A percentile compares a stretch with the other conserved stretches of the same genome.
phyloP scores from a whole-genome alignment of 2,888 invertebrate species.

The Andricus quercusramuli region DNA sequence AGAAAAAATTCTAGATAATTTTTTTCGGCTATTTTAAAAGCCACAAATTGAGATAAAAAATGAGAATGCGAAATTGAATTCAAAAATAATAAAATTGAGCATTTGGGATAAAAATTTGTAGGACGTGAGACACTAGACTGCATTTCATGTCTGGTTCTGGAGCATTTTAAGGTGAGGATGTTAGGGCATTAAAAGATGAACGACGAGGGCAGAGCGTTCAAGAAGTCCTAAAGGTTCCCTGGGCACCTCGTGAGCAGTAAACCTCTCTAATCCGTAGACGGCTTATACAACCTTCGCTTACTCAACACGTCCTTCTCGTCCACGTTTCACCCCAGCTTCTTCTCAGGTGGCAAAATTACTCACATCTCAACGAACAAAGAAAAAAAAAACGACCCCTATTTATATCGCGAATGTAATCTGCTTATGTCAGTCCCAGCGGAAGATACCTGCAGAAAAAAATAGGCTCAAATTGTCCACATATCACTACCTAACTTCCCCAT shows the following conservation, averaged over 20 bases:
- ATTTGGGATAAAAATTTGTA: neutral
- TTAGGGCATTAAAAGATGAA: constrained; percentile 14
- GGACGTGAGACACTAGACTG: neutral
- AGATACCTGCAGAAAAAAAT: neutral
- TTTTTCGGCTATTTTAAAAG: neutral
- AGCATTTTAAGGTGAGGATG: neutral
- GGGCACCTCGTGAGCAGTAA: constrained; percentile 34
- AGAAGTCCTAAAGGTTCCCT: constrained; percentile 34
- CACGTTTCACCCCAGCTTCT: constrained; percentile 12
- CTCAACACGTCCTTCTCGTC: constrained; percentile 33
- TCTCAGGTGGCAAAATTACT: constrained; percentile 27
- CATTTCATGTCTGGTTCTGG: neutral
- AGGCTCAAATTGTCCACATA: neutral
- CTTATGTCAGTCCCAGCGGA: neutral
- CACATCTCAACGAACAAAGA: constrained; percentile 3
- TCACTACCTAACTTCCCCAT: neutral
- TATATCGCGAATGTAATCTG: constrained; percentile 1
- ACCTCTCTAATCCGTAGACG: constrained; percentile 38
- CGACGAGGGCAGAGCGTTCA: neutral
- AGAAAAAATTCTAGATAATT: no score
- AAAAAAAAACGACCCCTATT: constrained; percentile 20
- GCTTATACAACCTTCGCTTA: constrained; percentile 37
- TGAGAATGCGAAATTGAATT: neutral
- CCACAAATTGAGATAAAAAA: neutral
- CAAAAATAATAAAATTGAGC: neutral